Evolutionary conservation across 2,113 vertebrate species (phyloP), one percentile per base, ranked within the genome.

Genomic region (Lycaon pictus): DNA sequence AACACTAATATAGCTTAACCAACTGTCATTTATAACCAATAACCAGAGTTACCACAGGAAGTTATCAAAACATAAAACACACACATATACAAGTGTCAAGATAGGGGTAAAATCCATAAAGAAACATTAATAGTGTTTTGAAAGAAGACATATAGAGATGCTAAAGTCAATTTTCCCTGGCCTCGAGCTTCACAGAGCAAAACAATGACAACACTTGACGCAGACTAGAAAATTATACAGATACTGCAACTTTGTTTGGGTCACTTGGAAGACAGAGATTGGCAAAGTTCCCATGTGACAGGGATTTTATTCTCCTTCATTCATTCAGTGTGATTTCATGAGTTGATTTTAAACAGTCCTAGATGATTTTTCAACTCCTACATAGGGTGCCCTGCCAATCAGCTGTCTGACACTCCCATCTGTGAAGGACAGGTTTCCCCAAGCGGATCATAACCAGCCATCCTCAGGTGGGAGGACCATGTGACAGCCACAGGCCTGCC

Each of bases 1-100:
- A 95, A 93, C 79, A 56, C 2, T 88, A 23, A 82, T 93, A 23
- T 69, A 37, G 27, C 71, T 88, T 93, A 91, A 35, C 22, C 35
- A 81, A 13, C 43, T 95, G 51, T 93, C 84, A 93, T 32, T 95
- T 94, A 67, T 92, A 93, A 92, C 35, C 13, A 94, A 51, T 82
- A 86, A 80, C 15, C 29, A 76, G 76, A 56, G 35, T 48, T 88
- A 74, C 32, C 35, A 35, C 25, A n/a, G 80, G n/a, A 37, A 83
- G 58, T 60, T 74, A 53, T 67, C 55, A 22, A 43, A 37, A 87
- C 62, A 74, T 65, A 79, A 86, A 65, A 90, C 51, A 72, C 17
- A 87, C 11, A 76, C 19, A 82, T n/a, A 72, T 13, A 11, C 8
- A 74, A 23, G 43, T 22, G 22, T 87, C 83, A 95, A 35, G 22